Percentiles rank a stretch among this genome's conserved stretches.
phyloP scores from a whole-genome alignment of 1,140 invertebrate genomes.

The Adelges cooleyi region DNA sequence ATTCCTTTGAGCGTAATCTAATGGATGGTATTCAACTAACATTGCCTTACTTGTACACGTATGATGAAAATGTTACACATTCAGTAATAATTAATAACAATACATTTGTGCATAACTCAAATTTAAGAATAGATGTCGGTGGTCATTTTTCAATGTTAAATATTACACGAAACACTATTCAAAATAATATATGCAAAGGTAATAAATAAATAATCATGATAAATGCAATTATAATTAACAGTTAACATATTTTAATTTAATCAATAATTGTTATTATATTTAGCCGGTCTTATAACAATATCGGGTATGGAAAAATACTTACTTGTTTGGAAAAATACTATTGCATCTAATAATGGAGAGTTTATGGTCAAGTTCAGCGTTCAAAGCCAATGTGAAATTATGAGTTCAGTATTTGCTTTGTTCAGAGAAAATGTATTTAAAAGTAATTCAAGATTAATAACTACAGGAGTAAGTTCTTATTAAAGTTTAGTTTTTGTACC shows the following conservation, averaged over 20 bases:
- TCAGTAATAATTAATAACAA: slow-evolving; percentile 75
- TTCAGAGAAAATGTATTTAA: slow-evolving; percentile 69
- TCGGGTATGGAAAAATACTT: slow-evolving; percentile 95
- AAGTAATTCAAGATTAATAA: slow-evolving; percentile 47
- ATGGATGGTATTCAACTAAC: slow-evolving; percentile 71
- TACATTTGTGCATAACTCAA: slow-evolving; percentile 70
- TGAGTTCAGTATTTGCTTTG: slow-evolving; percentile 66
- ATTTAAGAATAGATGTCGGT: slow-evolving; percentile 71
- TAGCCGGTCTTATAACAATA: slow-evolving; percentile 65
- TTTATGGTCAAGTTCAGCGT: slow-evolving; percentile 81
- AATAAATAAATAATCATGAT: not conserved
- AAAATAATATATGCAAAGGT: slow-evolving; percentile 65
- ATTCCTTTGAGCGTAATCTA: slow-evolving; percentile 71
- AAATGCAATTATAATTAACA: not conserved
- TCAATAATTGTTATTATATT: too few species aligned
- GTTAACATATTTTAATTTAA: not conserved
- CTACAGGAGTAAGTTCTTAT: slow-evolving; percentile 31
- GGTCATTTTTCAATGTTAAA: slow-evolving; percentile 84
- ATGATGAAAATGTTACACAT: slow-evolving; percentile 89
- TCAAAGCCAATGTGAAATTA: slow-evolving; percentile 86
- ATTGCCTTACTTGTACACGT: slow-evolving; percentile 88
- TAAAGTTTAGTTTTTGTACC: not conserved
- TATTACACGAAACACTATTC: slow-evolving; percentile 73
- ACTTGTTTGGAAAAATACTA: slow-evolving; percentile 56
- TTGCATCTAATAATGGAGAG: slow-evolving; percentile 69